These are phyloP conservation scores for Larimichthys crocea DNA, from an alignment of 2,113 vertebrate genomes.

Conservation along the genomic window DNA sequence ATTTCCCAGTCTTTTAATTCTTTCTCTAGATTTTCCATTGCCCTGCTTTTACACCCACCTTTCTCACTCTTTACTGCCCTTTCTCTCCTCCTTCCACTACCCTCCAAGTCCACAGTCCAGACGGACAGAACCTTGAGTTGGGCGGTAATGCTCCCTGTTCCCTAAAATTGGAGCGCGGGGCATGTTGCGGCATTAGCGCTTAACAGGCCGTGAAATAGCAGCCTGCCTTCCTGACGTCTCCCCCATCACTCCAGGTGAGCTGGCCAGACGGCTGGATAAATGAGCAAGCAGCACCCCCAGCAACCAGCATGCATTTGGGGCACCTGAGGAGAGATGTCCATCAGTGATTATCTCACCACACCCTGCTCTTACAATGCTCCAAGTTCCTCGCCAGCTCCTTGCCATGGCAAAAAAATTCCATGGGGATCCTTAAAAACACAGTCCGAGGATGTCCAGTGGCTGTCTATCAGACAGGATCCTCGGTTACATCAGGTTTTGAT, in stretches of 20 bases:
- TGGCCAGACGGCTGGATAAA: conserved; percentile 89
- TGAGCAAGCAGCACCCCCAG: conserved; percentile 78
- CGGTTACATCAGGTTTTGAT: conserved; percentile 33
- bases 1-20: conserved; percentile 60
- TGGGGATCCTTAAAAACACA: conserved; percentile 2
- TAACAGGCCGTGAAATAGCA: conserved; percentile 97
- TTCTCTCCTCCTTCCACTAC: conserved; percentile 16
- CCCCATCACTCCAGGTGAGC: conserved; percentile 88
- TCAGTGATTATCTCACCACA: conserved; percentile 76
- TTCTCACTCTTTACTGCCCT: conserved; percentile 45
- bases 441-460: conserved; percentile 37
- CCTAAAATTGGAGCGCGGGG: conserved; percentile 84
- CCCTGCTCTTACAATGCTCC: conserved; percentile 28
- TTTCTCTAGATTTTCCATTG: conserved; percentile 44
- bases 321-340: conserved; percentile 79
- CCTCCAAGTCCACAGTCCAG: conserved; percentile 72
- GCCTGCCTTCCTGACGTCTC: conserved; percentile 89
- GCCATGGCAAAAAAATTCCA: conserved; percentile 9
- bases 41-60: conserved; percentile 34
- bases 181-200: conserved; percentile 91
- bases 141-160: conserved; percentile 84
- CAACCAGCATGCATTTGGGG: conserved; percentile 71
- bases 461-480: conserved; percentile 19
- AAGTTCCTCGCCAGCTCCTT: conserved; percentile 40
- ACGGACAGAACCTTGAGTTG: conserved; percentile 82